Evolutionary conservation across 2,797 vertebrate genomes (phyloP).

Genomic region (Ptychadena robeensis): DNA sequence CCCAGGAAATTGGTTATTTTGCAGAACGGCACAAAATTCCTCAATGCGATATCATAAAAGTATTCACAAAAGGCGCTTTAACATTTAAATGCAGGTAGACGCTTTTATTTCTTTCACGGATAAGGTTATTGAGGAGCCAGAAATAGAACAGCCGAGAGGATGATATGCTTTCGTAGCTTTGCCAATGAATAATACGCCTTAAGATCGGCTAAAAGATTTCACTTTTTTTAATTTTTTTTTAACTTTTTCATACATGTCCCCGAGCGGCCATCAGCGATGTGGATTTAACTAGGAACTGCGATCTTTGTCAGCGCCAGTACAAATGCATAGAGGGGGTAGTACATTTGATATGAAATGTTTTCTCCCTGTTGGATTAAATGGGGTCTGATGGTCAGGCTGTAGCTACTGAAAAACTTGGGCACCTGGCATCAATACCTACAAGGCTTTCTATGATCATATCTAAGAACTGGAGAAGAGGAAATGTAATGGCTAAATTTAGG

Average conservation of each 20-base stretch:
- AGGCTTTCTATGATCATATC: too few species aligned
- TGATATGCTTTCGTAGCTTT: constrained; percentile 19
- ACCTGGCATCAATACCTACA: too few species aligned
- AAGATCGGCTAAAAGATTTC: constrained; percentile 41
- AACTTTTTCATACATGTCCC: constrained; percentile 29
- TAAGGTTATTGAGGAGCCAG: constrained; percentile 38
- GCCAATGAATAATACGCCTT: constrained; percentile 12
- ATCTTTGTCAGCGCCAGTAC: constrained; percentile 15
- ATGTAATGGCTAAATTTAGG: too few species aligned
- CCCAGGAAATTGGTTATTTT: constrained; percentile 48
- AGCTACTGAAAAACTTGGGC: too few species aligned
- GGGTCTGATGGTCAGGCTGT: neutral
- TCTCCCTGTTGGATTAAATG: neutral
- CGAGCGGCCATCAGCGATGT: constrained; percentile 17
- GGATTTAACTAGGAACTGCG: constrained; percentile 19
- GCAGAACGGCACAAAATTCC: constrained; percentile 22
- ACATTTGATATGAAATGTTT: constrained; percentile 7
- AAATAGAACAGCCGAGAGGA: constrained; percentile 40
- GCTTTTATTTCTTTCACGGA: constrained; percentile 24
- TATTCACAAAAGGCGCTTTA: constrained; percentile 50
- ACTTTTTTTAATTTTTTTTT: constrained; percentile 10
- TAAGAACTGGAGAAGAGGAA: too few species aligned
- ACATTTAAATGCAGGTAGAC: constrained; percentile 49
- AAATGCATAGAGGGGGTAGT: constrained; percentile 15
- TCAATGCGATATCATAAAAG: constrained; percentile 42